Percentiles rank a stretch among this genome's conserved stretches.
Conservation (phyloP, 2,113 vertebrate genomes). For the Triplophysa dalaica region DNA sequence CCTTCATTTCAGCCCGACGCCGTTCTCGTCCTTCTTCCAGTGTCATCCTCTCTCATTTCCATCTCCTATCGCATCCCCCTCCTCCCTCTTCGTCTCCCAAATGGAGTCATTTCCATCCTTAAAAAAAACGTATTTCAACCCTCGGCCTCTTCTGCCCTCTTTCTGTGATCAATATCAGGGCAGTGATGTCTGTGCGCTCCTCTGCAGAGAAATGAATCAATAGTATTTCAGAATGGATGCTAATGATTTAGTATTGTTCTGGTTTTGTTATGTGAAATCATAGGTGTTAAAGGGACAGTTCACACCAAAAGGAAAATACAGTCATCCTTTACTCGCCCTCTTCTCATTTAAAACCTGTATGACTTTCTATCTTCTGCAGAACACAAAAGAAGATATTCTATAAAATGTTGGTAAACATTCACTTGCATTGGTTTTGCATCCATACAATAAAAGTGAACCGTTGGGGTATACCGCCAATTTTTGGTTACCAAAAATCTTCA, state of each 20-base stretch:
- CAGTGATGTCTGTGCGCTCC: constrained; percentile 81
- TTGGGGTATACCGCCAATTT: too few species aligned
- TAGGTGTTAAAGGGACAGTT: too few species aligned
- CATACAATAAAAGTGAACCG: too few species aligned
- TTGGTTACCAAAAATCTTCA: too few species aligned
- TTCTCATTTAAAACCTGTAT: too few species aligned
- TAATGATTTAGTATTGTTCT: constrained; percentile 90
- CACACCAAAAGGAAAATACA: too few species aligned
- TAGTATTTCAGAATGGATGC: constrained; percentile 86
- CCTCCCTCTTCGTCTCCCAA: constrained; percentile 1
- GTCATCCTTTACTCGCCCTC: too few species aligned
- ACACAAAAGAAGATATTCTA: too few species aligned
- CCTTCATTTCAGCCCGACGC: constrained; percentile 60
- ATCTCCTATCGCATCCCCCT: constrained; percentile 32
- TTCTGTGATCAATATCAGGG: constrained; percentile 75
- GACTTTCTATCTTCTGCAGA: too few species aligned
- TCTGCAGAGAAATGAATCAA: constrained; percentile 87
- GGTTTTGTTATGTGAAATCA: constrained; percentile 71
- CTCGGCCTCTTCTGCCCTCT: constrained; percentile 13
- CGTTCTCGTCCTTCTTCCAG: constrained; percentile 35
- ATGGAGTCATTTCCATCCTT: constrained; percentile 46
- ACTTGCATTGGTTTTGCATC: too few species aligned
- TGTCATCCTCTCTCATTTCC: constrained; percentile 41
- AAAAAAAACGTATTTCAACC: constrained; percentile 39
- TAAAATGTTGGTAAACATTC: too few species aligned